These are phyloP conservation scores for Megamerina dolium DNA, from an alignment of 2,888 invertebrate species.

Conservation along the genomic window DNA sequence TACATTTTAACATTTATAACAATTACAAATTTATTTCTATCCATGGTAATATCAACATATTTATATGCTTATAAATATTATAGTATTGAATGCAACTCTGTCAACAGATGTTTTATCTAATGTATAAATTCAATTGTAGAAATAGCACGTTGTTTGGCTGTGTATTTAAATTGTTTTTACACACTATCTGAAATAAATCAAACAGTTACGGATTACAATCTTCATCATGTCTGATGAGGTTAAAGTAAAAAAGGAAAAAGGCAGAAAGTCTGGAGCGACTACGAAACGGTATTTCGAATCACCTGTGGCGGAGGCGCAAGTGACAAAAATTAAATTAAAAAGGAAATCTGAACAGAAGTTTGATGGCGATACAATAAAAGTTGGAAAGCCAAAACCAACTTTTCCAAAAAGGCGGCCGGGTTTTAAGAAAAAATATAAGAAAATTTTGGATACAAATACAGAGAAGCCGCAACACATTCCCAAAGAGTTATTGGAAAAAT, in stretches of 20 bases:
- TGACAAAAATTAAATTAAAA: conserved; percentile 29
- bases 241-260: neutral
- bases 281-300: conserved; percentile 20
- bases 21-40: too few species aligned
- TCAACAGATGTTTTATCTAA: too few species aligned
- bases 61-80: too few species aligned
- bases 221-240: conserved; percentile 6
- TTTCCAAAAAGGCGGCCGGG: conserved; percentile 13
- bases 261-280: neutral
- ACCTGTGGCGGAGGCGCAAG: conserved; percentile 21
- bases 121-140: too few species aligned
- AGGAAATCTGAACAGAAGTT: conserved; percentile 30
- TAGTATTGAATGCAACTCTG: too few species aligned
- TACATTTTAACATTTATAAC: too few species aligned
- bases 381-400: conserved; percentile 20
- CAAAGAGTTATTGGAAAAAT: conserved; percentile 44
- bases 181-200: too few species aligned
- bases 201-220: too few species aligned
- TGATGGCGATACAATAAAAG: conserved; percentile 34
- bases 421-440: conserved; percentile 8
- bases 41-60: too few species aligned
- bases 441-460: conserved; percentile 1
- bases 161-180: too few species aligned
- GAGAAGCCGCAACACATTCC: conserved; percentile 28
- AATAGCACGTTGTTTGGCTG: too few species aligned